A percentile compares a stretch with the other conserved stretches of the same genome.
Conservation (phyloP, 1,140 invertebrate genomes). For the Drosophila pallidifrons region DNA sequence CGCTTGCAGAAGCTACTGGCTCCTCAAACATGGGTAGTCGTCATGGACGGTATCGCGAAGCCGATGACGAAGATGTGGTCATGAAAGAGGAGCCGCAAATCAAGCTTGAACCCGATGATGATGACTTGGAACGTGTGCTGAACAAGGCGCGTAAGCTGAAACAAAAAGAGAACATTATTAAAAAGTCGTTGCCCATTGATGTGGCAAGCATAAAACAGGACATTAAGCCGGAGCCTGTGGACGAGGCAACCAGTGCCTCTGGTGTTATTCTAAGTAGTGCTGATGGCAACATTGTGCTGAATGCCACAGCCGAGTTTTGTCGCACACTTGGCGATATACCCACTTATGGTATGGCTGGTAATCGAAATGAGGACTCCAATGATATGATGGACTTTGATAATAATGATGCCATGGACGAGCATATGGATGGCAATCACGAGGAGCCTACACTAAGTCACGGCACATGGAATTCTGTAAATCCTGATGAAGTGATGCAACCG, state of each 20-base stretch:
- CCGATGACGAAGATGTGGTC: conserved; percentile 84
- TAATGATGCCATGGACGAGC: conserved; percentile 64
- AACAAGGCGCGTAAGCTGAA: conserved; percentile 91
- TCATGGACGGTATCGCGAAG: conserved; percentile 76
- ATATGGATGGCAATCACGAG: conserved; percentile 57
- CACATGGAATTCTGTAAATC: conserved; percentile 86
- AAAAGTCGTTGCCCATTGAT: conserved; percentile 84
- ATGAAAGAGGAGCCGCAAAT: conserved; percentile 85
- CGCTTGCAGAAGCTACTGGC: conserved; percentile 76
- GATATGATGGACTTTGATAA: conserved; percentile 89
- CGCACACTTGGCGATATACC: conserved; percentile 97
- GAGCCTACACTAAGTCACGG: conserved; percentile 70
- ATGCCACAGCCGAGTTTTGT: conserved; percentile 98
- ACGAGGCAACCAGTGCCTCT: conserved; percentile 54
- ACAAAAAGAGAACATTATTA: conserved; percentile 86
- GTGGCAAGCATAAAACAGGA: conserved; percentile 83
- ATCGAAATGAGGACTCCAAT: conserved; percentile 93
- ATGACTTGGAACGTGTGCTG: conserved; percentile 90
- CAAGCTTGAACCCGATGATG: conserved; percentile 90
- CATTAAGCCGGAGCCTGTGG: conserved; percentile 85
- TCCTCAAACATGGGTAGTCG: conserved; percentile 87
- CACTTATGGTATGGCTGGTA: conserved; percentile 95
- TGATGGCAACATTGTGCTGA: conserved; percentile 91
- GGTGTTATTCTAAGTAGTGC: conserved; percentile 38
- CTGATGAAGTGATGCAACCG: conserved; percentile 80